These are phyloP conservation scores for Amblyraja radiata DNA, from an alignment of 2,797 vertebrate genomes.

Conservation along the genomic window DNA sequence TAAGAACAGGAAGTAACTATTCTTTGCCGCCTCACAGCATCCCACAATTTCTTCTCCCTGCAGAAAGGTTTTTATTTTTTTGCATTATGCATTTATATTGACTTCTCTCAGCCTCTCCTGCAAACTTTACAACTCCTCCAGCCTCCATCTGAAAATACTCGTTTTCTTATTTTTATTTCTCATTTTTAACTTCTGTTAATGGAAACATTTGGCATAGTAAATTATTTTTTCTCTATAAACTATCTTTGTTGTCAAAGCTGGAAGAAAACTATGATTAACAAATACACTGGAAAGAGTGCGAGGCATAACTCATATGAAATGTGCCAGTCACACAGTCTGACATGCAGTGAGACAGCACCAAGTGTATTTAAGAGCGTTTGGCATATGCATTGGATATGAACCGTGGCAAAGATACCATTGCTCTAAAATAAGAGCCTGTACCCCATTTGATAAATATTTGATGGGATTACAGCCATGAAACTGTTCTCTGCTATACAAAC, in stretches of 20 bases:
- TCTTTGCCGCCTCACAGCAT: not conserved
- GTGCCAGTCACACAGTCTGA: not conserved
- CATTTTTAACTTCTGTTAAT: not conserved
- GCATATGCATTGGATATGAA: too few species aligned
- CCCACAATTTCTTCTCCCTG: not conserved
- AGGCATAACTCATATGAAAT: not conserved
- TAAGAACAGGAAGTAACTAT: not conserved
- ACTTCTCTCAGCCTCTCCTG: not conserved
- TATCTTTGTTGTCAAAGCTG: not conserved
- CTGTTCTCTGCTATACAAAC: not conserved
- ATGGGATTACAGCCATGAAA: not conserved
- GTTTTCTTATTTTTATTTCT: not conserved
- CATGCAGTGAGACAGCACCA: not conserved
- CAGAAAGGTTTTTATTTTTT: not conserved
- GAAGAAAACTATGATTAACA: not conserved
- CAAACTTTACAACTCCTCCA: not conserved
- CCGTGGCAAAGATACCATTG: too few species aligned
- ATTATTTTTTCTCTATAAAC: not conserved
- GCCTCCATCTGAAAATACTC: not conserved
- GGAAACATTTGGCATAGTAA: not conserved
- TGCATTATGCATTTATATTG: not conserved
- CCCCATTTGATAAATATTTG: not conserved
- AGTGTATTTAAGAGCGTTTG: too few species aligned
- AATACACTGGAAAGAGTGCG: not conserved
- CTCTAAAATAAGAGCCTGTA: not conserved